phyloP scores from a whole-genome alignment of 1,140 invertebrate species.

The Drosophila ficusphila region DNA sequence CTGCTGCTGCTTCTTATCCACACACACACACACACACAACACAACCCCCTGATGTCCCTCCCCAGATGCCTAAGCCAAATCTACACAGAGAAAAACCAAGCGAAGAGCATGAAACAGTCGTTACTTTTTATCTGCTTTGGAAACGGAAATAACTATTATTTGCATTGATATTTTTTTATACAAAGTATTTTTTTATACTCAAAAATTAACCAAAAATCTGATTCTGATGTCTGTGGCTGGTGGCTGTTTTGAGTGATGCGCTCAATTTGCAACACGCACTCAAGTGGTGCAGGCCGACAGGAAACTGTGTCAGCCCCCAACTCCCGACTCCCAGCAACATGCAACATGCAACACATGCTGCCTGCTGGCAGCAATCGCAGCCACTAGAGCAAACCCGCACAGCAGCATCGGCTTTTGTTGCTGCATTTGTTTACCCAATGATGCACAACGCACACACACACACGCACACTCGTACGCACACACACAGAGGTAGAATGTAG shows the following conservation, averaged over 20 bases:
- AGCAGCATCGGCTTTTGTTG: conserved; percentile 48
- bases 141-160: too few species aligned
- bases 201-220: too few species aligned
- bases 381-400: conserved; percentile 12
- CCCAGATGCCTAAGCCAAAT: neutral
- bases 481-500: too few species aligned
- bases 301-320: conserved; percentile 64
- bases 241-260: conserved; percentile 64
- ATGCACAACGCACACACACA: conserved; percentile 11
- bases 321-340: conserved; percentile 23
- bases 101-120: neutral
- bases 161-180: too few species aligned
- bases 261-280: conserved; percentile 74
- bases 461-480: neutral
- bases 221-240: conserved; percentile 1
- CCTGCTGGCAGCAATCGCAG: conserved; percentile 18
- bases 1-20: neutral
- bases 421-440: conserved; percentile 69
- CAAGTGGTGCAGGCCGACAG: conserved; percentile 47
- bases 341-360: conserved; percentile 20
- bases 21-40: too few species aligned
- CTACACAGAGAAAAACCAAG: neutral
- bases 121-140: too few species aligned
- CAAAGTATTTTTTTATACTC: too few species aligned
- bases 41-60: neutral